A percentile compares a stretch with the other conserved stretches of the same genome.
These are phyloP conservation scores for Amazona guildingii DNA, from an alignment of 2,113 vertebrate genomes.

Conservation along the genomic window DNA sequence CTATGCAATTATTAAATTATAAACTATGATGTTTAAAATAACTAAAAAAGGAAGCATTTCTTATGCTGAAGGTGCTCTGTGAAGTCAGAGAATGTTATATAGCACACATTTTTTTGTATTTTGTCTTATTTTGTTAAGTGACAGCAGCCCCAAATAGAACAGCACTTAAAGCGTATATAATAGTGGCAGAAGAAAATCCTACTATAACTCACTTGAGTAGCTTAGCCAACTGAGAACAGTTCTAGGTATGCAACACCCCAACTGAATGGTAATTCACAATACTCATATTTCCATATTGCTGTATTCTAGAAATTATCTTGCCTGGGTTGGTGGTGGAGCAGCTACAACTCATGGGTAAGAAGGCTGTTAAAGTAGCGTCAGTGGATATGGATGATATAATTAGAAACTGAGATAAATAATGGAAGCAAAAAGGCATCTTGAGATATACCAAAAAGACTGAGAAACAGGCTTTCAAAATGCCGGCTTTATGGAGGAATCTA, in stretches of 20 bases:
- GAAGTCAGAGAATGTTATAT: not conserved
- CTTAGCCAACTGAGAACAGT: not conserved
- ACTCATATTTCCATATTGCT: not conserved
- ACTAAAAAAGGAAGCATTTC: not conserved
- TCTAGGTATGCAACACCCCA: not conserved
- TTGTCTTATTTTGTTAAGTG: not conserved
- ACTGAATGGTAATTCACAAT: not conserved
- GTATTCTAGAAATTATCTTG: not conserved
- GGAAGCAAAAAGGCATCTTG: not conserved
- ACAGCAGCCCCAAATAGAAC: not conserved
- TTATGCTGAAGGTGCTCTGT: not conserved
- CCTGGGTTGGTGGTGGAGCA: not conserved
- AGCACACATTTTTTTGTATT: not conserved
- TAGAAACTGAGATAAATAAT: not conserved
- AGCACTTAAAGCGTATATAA: not conserved
- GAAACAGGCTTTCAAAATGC: not conserved
- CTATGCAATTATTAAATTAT: not conserved
- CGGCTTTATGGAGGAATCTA: not conserved
- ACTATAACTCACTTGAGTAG: not conserved
- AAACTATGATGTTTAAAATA: not conserved
- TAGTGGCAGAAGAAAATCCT: not conserved
- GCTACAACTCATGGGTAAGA: not conserved
- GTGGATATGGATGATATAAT: not conserved
- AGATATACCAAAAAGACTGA: not conserved
- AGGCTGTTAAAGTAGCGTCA: not conserved